phyloP scores from a whole-genome alignment of 2,888 invertebrate genomes.

The Diarsia brunnea region DNA sequence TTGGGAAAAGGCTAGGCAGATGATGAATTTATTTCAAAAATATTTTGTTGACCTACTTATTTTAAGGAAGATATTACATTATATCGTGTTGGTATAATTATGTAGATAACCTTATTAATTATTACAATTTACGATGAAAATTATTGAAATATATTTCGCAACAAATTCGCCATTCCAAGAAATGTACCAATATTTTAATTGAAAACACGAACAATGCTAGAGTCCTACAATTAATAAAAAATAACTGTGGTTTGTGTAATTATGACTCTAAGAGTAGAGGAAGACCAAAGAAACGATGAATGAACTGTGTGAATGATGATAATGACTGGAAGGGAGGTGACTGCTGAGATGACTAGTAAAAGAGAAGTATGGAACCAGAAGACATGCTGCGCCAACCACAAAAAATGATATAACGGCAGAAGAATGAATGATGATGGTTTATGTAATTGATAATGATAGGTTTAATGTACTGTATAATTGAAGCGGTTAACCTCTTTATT shows the following conservation, averaged over 20 bases:
- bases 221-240: no score
- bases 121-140: background rate
- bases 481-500: conserved; percentile 31
- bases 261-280: no score
- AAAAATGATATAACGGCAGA: no score
- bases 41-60: background rate
- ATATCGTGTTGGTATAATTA: background rate
- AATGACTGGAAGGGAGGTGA: no score
- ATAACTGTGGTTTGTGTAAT: no score
- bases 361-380: no score
- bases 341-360: no score
- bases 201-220: background rate
- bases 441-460: conserved; percentile 24
- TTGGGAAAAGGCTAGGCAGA: no score
- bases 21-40: background rate
- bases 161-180: background rate
- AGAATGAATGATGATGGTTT: conserved; percentile 6
- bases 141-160: background rate
- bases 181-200: background rate
- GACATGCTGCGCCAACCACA: no score
- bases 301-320: no score
- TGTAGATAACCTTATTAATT: background rate
- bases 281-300: no score
- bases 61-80: background rate
- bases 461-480: conserved; percentile 41